phyloP scores from a whole-genome alignment of 1,140 invertebrate genomes.

The Paramacrobiotus metropolitanus region DNA sequence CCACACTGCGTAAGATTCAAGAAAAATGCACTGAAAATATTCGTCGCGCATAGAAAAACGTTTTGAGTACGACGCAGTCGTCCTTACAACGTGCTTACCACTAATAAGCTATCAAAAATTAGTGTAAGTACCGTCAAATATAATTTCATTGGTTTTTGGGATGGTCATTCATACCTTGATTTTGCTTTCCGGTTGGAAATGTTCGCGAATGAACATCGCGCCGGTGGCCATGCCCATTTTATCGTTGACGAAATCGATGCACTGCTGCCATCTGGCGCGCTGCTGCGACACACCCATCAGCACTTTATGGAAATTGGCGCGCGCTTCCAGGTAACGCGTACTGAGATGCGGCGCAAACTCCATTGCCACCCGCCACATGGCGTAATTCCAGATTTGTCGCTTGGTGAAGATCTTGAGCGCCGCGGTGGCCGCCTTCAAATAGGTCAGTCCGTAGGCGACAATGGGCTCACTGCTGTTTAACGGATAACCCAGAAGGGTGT shows the following conservation, averaged over 20 bases:
- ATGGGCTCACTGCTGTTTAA: conserved; percentile 42
- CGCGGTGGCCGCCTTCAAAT: conserved; percentile 28
- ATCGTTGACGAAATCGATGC: conserved; percentile 62
- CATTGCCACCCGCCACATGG: conserved; percentile 54
- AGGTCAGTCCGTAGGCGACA: conserved; percentile 51
- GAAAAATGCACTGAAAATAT: too few relatives aligned
- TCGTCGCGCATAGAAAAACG: too few relatives aligned
- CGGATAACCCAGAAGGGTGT: conserved; percentile 35
- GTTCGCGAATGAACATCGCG: conserved; percentile 50
- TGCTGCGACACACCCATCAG: conserved; percentile 50
- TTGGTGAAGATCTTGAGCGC: neutral
- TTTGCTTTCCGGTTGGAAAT: conserved; percentile 59
- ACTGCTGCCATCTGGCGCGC: conserved; percentile 37
- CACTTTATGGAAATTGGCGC: conserved; percentile 53
- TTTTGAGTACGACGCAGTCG: too few relatives aligned
- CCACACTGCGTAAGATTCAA: too few relatives aligned
- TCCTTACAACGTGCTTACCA: too few relatives aligned
- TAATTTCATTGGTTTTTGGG: neutral
- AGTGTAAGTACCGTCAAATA: neutral
- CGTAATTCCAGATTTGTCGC: conserved; percentile 34
- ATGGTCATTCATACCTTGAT: conserved; percentile 14
- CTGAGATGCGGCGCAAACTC: conserved; percentile 54
- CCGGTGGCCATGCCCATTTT: conserved; percentile 58
- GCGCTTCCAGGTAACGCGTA: conserved; percentile 46
- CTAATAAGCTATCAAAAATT: too few relatives aligned